These are phyloP conservation scores for Catharus fuscescens DNA, from an alignment of 2,113 vertebrate species.

Conservation along the genomic window DNA sequence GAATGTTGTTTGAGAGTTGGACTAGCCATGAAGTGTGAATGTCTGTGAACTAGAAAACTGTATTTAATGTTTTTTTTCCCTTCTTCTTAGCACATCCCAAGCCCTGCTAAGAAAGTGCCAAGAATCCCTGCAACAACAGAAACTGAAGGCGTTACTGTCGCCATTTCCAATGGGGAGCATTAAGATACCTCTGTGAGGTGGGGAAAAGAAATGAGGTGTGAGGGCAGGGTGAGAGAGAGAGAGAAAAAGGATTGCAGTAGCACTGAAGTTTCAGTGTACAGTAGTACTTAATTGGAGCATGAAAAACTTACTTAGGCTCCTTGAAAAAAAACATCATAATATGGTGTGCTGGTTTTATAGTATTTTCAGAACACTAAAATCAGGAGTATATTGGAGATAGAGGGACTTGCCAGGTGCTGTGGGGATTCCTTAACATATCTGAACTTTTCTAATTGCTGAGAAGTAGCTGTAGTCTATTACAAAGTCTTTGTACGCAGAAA, in stretches of 20 bases:
- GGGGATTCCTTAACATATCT: slow-evolving; percentile 44
- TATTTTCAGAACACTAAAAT: slow-evolving; percentile 58
- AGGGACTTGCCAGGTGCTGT: slow-evolving; percentile 39
- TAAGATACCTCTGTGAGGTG: slow-evolving; percentile 75
- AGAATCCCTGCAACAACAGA: slow-evolving; percentile 85
- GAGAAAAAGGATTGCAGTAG: slow-evolving; percentile 61
- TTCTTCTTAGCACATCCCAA: slow-evolving; percentile 87
- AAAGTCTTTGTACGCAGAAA: background rate
- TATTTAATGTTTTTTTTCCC: slow-evolving; percentile 20
- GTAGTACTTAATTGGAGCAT: slow-evolving; percentile 57
- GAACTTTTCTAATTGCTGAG: slow-evolving; percentile 1
- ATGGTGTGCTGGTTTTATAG: slow-evolving; percentile 10
- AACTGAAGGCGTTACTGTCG: slow-evolving; percentile 79
- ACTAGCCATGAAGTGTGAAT: slow-evolving; percentile 30
- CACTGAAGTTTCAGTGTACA: slow-evolving; percentile 58
- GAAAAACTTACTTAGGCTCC: slow-evolving; percentile 28
- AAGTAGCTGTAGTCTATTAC: slow-evolving; percentile 6
- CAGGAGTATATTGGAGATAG: slow-evolving; percentile 39
- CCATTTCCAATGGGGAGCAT: slow-evolving; percentile 85
- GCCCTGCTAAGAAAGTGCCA: slow-evolving; percentile 95
- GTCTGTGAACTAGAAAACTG: slow-evolving; percentile 5
- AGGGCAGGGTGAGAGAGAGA: background rate
- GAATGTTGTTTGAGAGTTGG: slow-evolving; percentile 21
- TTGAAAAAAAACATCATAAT: slow-evolving; percentile 43
- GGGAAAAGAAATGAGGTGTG: slow-evolving; percentile 14